These are phyloP conservation scores for Emydoidea blandingii DNA, from an alignment of 2,797 vertebrate genomes.

Conservation along the genomic window DNA sequence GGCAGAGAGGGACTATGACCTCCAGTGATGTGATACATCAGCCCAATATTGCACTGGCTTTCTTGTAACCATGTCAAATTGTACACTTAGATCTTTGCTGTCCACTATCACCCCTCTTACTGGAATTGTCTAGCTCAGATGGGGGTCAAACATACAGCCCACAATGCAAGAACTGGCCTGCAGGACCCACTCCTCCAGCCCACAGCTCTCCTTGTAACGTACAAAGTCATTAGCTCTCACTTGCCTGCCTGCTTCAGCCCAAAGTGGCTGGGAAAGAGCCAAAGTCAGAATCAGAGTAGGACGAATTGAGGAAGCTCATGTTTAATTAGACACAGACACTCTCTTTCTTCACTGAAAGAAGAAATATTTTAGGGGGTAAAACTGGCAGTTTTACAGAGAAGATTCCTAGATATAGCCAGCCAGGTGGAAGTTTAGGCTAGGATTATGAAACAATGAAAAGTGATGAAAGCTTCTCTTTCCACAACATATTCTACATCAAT, in stretches of 20 bases:
- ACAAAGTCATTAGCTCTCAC: neutral
- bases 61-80: neutral
- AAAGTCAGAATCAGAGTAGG: neutral
- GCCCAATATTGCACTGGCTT: neutral
- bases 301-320: fast-evolving
- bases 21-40: neutral
- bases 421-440: neutral
- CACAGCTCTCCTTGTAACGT: neutral
- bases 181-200: neutral
- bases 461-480: neutral
- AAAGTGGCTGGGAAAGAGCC: neutral
- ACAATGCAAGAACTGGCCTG: neutral
- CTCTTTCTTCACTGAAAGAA: neutral
- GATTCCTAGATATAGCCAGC: neutral
- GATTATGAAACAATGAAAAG: neutral
- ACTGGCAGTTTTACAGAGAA: neutral
- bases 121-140: neutral
- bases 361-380: fast-evolving
- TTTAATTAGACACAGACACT: neutral
- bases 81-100: neutral
- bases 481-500: neutral
- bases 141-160: neutral
- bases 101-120: neutral
- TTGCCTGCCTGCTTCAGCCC: neutral
- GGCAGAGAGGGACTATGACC: neutral